Evolutionary conservation across 2,113 vertebrate species (phyloP).

Genomic region (Peromyscus polionotus): DNA sequence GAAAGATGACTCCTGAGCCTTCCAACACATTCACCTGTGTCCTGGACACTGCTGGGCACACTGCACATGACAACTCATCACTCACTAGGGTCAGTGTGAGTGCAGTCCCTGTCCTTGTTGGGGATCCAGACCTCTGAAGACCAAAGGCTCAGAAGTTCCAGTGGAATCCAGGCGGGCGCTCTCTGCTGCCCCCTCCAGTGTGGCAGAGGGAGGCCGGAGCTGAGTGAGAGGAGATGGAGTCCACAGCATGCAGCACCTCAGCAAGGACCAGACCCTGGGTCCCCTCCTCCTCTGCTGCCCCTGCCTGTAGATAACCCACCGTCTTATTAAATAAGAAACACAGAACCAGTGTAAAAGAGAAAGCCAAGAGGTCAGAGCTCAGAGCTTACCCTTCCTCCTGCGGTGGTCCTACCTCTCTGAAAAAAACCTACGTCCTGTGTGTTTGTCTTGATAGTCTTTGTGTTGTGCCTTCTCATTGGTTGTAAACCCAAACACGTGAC

Average conservation of each 20-base stretch:
- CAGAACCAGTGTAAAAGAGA: no score
- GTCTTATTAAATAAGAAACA: no score
- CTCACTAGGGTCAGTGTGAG: background rate
- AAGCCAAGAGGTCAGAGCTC: no score
- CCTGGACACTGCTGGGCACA: background rate
- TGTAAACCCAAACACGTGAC: no score
- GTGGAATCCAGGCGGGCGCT: background rate
- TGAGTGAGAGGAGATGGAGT: background rate
- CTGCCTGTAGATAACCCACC: background rate
- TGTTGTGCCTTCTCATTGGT: no score
- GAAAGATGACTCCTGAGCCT: no score
- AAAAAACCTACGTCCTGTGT: no score
- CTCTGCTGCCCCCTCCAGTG: no score
- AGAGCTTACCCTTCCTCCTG: no score
- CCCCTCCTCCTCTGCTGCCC: fast-evolving
- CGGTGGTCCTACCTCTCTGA: no score
- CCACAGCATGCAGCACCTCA: fast-evolving
- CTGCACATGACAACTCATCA: background rate
- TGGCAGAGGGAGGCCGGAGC: background rate
- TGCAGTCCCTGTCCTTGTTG: background rate
- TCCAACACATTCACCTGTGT: no score
- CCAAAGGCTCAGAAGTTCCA: background rate
- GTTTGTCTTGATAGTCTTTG: no score
- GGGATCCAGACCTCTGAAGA: background rate
- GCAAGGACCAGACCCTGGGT: background rate